These are phyloP conservation scores for Prietella phreatophila DNA, from an alignment of 2,113 vertebrate species.

Conservation along the genomic window DNA sequence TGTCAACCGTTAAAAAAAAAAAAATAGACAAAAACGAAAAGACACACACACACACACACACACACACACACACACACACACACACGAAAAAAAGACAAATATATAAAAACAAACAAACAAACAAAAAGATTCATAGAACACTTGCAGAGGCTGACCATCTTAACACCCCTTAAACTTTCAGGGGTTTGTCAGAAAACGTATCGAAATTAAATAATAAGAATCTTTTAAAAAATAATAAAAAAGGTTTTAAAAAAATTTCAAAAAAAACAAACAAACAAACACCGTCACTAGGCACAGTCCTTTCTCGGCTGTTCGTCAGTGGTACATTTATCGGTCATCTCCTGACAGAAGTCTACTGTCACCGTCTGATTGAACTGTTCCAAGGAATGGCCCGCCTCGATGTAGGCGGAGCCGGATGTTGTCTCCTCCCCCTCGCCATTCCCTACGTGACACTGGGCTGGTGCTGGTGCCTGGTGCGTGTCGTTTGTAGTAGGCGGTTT, in stretches of 20 bases:
- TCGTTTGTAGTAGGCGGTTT: conserved; percentile 78
- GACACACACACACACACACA: not conserved
- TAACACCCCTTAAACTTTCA: conserved; percentile 58
- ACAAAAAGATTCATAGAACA: conserved; percentile 72
- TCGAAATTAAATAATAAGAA: conserved; percentile 70
- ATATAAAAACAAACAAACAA: conserved; percentile 56
- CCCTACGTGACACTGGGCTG: conserved; percentile 59
- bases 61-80: conserved; percentile 3
- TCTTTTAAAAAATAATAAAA: conserved; percentile 26
- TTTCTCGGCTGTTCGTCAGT: conserved; percentile 96
- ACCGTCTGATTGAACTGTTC: conserved; percentile 91
- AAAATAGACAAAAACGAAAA: conserved; percentile 57
- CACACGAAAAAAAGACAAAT: conserved; percentile 66
- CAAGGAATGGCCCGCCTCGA: conserved; percentile 76
- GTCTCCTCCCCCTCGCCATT: conserved; percentile 70
- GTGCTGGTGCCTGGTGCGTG: conserved; percentile 76
- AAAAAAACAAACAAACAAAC: conserved; percentile 32
- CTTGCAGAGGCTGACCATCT: conserved; percentile 83
- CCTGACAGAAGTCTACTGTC: conserved; percentile 98
- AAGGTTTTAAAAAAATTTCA: conserved; percentile 7
- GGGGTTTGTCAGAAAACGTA: conserved; percentile 72
- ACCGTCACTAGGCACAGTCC: conserved; percentile 83
- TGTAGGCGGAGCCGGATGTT: conserved; percentile 73
- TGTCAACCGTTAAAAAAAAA: conserved; percentile 71
- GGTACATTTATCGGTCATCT: conserved; percentile 99